These are phyloP conservation scores for Nymphalis polychloros DNA, from an alignment of 2,888 invertebrate species.

Conservation along the genomic window DNA sequence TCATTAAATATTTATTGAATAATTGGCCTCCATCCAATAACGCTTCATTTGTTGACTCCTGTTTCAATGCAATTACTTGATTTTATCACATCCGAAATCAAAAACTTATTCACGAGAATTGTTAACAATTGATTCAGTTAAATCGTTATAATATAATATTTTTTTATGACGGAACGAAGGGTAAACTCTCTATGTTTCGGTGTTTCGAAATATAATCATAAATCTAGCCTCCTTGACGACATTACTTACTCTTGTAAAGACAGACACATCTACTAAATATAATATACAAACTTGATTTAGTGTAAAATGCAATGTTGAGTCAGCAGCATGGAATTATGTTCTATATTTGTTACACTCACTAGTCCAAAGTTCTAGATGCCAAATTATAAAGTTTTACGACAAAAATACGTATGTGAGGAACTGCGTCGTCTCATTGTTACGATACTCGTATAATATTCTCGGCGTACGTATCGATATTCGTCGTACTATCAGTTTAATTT, in stretches of 20 bases:
- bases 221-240: background rate
- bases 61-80: constrained; percentile 24
- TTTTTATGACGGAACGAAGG: no score
- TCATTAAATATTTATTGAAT: constrained; percentile 46
- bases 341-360: constrained; percentile 70
- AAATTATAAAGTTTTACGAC: constrained; percentile 73
- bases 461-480: no score
- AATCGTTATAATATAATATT: no score
- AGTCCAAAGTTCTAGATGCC: constrained; percentile 62
- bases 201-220: background rate
- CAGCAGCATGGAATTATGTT: constrained; percentile 67
- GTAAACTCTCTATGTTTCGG: no score
- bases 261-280: constrained; percentile 20
- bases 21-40: constrained; percentile 59
- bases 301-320: constrained; percentile 55
- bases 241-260: background rate
- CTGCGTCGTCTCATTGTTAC: constrained; percentile 50
- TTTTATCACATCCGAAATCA: constrained; percentile 22
- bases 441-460: background rate
- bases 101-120: constrained; percentile 1
- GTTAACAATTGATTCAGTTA: background rate
- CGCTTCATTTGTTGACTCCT: constrained; percentile 25
- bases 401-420: constrained; percentile 54
- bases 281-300: constrained; percentile 43
- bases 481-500: no score